These are phyloP conservation scores for Flabesymbios commensalis DNA, from an alignment of 2,888 invertebrate species.

Conservation along the genomic window DNA sequence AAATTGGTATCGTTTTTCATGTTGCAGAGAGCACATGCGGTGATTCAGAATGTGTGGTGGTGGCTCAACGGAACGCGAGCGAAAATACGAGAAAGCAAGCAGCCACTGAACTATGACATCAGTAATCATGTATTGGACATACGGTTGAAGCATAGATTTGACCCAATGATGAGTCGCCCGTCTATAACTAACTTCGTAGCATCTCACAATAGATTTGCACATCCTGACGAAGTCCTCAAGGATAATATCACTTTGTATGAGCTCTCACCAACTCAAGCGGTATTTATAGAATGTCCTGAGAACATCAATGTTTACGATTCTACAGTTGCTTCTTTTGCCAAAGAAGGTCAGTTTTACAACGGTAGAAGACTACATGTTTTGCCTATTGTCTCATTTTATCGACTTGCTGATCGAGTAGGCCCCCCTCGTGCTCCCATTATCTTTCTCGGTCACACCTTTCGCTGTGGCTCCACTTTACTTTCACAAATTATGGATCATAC, in stretches of 20 bases:
- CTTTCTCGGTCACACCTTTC: constrained; percentile 26
- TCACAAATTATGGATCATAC: constrained; percentile 25
- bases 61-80: background rate
- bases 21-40: too few species aligned
- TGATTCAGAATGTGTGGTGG: too few species aligned
- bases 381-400: constrained; percentile 17
- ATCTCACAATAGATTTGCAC: constrained; percentile 18
- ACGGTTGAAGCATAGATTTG: constrained; percentile 16
- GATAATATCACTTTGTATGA: constrained; percentile 23
- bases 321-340: constrained; percentile 14
- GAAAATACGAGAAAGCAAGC: background rate
- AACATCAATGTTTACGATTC: constrained; percentile 12
- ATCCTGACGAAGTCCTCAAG: constrained; percentile 19
- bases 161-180: constrained; percentile 12
- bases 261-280: constrained; percentile 11
- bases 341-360: constrained; percentile 16
- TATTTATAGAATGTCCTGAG: constrained; percentile 22
- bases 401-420: constrained; percentile 18
- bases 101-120: background rate
- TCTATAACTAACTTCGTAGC: constrained; percentile 19
- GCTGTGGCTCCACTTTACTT: constrained; percentile 28
- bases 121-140: constrained; percentile 11
- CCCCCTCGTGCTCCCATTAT: constrained; percentile 19
- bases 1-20: too few species aligned
- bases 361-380: constrained; percentile 14